Conservation (phyloP, 1,140 invertebrate genomes). For the Bemisia tabaci region DNA sequence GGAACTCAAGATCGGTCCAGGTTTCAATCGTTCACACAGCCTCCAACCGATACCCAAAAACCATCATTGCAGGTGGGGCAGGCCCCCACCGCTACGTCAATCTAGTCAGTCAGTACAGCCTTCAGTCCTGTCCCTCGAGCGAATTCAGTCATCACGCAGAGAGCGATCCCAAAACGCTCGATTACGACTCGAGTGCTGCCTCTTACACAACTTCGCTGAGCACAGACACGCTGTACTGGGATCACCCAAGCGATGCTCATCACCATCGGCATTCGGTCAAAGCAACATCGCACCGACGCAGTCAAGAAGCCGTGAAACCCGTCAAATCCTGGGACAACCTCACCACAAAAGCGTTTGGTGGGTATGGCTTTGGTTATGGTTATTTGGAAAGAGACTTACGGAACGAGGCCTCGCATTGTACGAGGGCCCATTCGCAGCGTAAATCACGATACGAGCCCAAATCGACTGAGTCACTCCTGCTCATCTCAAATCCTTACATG, state of each 20-base stretch:
- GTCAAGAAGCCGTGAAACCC: slow-evolving; percentile 41
- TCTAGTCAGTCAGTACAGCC: slow-evolving; percentile 53
- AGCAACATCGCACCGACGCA: slow-evolving; percentile 22
- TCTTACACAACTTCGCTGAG: slow-evolving; percentile 70
- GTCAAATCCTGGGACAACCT: slow-evolving; percentile 73
- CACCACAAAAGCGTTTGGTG: slow-evolving; percentile 63
- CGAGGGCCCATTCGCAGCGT: neutral
- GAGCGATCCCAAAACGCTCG: slow-evolving; percentile 27
- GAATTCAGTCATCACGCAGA: slow-evolving; percentile 32
- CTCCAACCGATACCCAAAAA: slow-evolving; percentile 7
- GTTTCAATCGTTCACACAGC: slow-evolving; percentile 5
- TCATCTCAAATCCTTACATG: neutral
- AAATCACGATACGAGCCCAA: neutral
- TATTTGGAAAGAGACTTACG: slow-evolving; percentile 28
- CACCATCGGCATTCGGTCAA: slow-evolving; percentile 24
- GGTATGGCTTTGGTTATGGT: slow-evolving; percentile 70
- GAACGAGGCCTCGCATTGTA: neutral
- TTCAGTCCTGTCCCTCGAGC: slow-evolving; percentile 64
- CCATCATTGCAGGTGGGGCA: neutral
- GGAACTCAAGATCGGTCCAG: neutral
- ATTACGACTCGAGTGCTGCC: slow-evolving; percentile 37
- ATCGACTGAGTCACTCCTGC: neutral
- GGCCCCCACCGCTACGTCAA: neutral
- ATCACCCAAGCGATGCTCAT: slow-evolving; percentile 26
- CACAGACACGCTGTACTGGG: slow-evolving; percentile 72